These are phyloP conservation scores for Pristionchus entomophagus DNA, from an alignment of 2,888 invertebrate genomes.

Conservation along the genomic window DNA sequence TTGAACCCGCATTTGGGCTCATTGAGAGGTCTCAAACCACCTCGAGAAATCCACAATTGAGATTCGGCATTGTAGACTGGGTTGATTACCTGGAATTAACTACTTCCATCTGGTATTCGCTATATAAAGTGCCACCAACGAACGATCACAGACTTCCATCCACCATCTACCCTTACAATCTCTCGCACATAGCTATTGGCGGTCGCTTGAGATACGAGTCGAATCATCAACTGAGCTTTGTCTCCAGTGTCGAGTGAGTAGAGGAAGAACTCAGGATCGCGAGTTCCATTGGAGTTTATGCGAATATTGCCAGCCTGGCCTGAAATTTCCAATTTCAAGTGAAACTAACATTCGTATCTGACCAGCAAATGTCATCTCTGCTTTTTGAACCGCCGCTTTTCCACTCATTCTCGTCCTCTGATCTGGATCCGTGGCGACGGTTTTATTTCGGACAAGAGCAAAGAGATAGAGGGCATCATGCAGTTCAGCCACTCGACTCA, in stretches of 20 bases:
- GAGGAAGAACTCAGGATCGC: constrained; percentile 13
- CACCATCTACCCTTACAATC: constrained; percentile 7
- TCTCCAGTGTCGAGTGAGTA: background rate
- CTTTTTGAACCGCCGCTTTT: no score
- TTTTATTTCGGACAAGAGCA: background rate
- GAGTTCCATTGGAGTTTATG: constrained; percentile 16
- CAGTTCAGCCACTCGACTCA: background rate
- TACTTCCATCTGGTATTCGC: background rate
- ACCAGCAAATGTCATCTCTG: background rate
- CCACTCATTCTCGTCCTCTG: background rate
- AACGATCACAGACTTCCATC: background rate
- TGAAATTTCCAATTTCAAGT: background rate
- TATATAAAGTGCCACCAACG: background rate
- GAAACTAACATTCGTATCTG: background rate
- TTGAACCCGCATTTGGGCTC: constrained; percentile 38
- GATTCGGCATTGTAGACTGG: constrained; percentile 29
- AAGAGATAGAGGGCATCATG: constrained; percentile 16
- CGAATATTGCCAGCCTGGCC: background rate
- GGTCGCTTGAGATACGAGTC: background rate
- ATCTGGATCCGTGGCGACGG: constrained; percentile 1
- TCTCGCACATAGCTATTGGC: constrained; percentile 17
- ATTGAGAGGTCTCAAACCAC: constrained; percentile 3
- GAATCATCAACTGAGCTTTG: background rate
- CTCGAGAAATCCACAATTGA: constrained; percentile 17
- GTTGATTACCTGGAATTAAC: background rate